Conservation (phyloP, 2,113 vertebrate species). For the Mustelus asterias region DNA sequence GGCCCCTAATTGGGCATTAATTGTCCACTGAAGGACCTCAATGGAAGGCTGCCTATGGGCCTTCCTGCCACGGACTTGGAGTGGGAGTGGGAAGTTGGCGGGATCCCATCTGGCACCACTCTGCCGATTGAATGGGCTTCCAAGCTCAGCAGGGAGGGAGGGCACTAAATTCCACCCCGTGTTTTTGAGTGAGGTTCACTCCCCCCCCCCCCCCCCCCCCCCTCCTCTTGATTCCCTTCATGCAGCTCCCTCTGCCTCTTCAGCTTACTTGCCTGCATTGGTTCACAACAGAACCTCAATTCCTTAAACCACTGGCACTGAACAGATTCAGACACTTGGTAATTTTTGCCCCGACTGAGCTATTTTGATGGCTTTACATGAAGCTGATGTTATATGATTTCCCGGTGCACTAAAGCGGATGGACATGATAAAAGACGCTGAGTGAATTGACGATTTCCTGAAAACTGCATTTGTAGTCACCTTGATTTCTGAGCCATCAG, state of each 20-base stretch:
- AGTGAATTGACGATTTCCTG: background rate
- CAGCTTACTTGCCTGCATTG: background rate
- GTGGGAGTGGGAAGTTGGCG: too few species aligned
- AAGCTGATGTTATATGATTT: too few species aligned
- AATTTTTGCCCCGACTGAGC: background rate
- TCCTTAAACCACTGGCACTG: background rate
- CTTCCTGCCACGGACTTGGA: too few species aligned
- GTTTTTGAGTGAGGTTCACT: background rate
- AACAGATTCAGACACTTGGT: background rate
- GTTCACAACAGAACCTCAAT: background rate
- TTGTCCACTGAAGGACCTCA: too few species aligned
- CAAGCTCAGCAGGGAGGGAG: too few species aligned
- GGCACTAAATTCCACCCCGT: too few species aligned
- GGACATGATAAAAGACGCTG: background rate
- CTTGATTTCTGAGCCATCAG: background rate
- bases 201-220: too few species aligned
- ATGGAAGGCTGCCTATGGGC: too few species aligned
- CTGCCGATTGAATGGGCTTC: too few species aligned
- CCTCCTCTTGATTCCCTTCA: background rate
- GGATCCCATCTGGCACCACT: too few species aligned
- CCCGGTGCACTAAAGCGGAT: background rate
- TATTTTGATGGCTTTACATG: too few species aligned
- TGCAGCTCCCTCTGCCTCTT: background rate
- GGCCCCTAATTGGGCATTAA: too few species aligned
- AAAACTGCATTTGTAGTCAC: background rate